Evolutionary conservation across 2,888 invertebrate species (phyloP).

Genomic region (Hofmannophila pseudospretella): DNA sequence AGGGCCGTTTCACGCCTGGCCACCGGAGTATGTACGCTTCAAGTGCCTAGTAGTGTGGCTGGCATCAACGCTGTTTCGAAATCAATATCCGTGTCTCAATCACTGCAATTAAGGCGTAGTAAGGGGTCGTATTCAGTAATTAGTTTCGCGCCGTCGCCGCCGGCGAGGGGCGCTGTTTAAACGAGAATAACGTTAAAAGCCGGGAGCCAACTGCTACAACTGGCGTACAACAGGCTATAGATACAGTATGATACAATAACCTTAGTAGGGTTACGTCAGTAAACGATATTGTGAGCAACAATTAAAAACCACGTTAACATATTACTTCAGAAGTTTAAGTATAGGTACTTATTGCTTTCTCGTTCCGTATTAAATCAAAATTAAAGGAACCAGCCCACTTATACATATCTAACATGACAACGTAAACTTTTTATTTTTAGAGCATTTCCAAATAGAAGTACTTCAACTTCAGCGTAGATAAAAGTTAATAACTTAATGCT

Average conservation of each 20-base stretch:
- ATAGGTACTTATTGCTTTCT: neutral
- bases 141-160: constrained; percentile 60
- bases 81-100: constrained; percentile 77
- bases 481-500: constrained; percentile 10
- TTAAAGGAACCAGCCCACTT: neutral
- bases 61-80: constrained; percentile 55
- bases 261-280: no score
- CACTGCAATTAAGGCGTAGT: constrained; percentile 68
- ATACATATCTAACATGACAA: no score
- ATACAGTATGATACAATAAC: constrained; percentile 7
- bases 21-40: constrained; percentile 18
- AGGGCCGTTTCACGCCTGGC: constrained; percentile 58
- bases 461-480: constrained; percentile 5
- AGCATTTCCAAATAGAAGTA: neutral
- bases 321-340: no score
- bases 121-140: constrained; percentile 61
- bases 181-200: constrained; percentile 43
- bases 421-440: no score
- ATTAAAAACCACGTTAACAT: neutral
- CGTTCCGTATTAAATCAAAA: neutral
- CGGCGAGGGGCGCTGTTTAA: constrained; percentile 51
- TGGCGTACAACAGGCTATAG: constrained; percentile 3
- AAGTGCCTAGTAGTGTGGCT: constrained; percentile 10
- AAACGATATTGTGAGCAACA: no score
- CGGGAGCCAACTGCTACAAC: constrained; percentile 6